phyloP scores from a whole-genome alignment of 2,113 vertebrate species.

The Colaptes auratus region DNA sequence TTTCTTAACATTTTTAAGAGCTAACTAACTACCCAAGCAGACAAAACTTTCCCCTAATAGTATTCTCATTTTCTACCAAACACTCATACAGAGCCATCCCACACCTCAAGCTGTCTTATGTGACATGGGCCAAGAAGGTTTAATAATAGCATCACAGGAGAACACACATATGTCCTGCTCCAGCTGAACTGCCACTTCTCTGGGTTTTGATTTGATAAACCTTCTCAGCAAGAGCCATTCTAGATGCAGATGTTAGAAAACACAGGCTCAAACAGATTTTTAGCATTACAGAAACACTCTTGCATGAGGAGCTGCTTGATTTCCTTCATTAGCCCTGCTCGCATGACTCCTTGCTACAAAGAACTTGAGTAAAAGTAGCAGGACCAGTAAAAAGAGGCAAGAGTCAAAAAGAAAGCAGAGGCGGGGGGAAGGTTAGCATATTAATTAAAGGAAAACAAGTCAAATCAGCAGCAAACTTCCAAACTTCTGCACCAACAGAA shows the following conservation, averaged over 20 bases:
- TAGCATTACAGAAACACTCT: neutral
- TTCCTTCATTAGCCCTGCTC: neutral
- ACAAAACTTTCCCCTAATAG: neutral
- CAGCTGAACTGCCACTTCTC: neutral
- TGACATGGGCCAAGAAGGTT: neutral
- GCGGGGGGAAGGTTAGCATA: too few relatives aligned
- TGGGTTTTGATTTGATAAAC: neutral
- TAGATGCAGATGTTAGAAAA: rapidly evolving
- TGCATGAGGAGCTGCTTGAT: neutral
- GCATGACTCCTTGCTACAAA: neutral
- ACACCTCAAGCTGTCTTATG: rapidly evolving
- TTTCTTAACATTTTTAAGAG: neutral
- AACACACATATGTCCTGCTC: rapidly evolving
- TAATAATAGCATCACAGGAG: neutral
- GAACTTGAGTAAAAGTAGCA: neutral
- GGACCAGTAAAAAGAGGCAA: neutral
- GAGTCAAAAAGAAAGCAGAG: too few relatives aligned
- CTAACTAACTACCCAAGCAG: neutral
- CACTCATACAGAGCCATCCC: neutral
- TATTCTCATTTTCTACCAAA: neutral
- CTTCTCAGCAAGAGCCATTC: neutral
- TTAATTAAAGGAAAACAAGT: neutral
- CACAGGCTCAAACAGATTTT: neutral
- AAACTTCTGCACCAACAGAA: neutral
- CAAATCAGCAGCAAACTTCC: neutral